Conservation (phyloP, 2,113 vertebrate genomes). For the Sarotherodon lohbergeri region DNA sequence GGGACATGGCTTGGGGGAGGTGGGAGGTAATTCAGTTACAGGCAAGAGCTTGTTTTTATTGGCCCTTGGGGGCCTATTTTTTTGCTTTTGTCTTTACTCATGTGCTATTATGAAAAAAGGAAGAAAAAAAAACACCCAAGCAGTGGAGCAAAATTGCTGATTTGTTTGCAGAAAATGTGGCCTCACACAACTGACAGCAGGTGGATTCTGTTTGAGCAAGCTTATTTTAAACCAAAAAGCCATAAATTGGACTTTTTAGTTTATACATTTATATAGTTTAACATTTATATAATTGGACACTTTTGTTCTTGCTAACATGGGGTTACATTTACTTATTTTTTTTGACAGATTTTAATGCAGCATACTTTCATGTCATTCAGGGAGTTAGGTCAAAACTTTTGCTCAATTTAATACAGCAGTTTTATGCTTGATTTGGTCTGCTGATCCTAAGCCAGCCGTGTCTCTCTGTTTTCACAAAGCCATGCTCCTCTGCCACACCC, state of each 20-base stretch:
- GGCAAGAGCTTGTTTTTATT: conserved; percentile 16
- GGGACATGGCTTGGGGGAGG: background rate
- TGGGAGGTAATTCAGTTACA: conserved; percentile 28
- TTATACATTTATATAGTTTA: background rate
- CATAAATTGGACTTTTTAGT: background rate
- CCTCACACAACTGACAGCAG: background rate
- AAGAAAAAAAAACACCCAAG: background rate
- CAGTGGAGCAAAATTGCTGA: background rate
- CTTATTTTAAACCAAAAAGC: background rate
- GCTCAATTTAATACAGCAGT: background rate
- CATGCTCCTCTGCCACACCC: background rate
- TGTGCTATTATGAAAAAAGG: background rate
- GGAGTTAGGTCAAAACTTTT: background rate
- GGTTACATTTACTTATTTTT: background rate
- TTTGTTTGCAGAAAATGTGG: background rate
- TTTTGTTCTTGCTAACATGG: background rate
- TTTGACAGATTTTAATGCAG: background rate
- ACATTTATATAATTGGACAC: background rate
- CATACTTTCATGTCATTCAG: background rate
- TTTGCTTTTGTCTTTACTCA: conserved; percentile 12
- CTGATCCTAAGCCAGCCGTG: background rate
- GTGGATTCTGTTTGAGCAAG: background rate
- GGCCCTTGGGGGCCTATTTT: conserved; percentile 1
- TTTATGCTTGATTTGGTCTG: background rate
- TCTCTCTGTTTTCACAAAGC: background rate